phyloP scores from a whole-genome alignment of 2,888 invertebrate species.

The Drosophila heteroneura region DNA sequence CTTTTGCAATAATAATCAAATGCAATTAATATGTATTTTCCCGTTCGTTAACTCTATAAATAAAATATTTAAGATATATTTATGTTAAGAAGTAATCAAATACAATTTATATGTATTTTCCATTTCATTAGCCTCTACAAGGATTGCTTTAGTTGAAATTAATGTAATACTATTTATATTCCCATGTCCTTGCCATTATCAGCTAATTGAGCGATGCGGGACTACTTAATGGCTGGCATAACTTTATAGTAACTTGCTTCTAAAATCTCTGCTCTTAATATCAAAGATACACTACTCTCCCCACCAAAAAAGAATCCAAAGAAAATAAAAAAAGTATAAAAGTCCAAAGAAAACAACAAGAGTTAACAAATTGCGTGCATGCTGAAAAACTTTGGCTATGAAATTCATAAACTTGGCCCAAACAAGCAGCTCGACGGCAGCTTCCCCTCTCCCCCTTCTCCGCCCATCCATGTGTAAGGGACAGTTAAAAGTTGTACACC shows the following conservation, averaged over 20 bases:
- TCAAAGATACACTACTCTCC: constrained; percentile 41
- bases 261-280: constrained; percentile 53
- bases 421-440: constrained; percentile 56
- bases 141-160: background rate
- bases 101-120: constrained; percentile 1
- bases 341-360: constrained; percentile 43
- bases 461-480: constrained; percentile 24
- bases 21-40: background rate
- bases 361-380: constrained; percentile 69
- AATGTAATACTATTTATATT: background rate
- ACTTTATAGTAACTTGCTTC: constrained; percentile 51
- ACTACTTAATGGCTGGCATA: constrained; percentile 35
- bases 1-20: background rate
- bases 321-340: constrained; percentile 41
- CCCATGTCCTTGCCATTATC: constrained; percentile 39
- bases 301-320: constrained; percentile 20
- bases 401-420: constrained; percentile 79
- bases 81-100: background rate
- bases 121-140: background rate
- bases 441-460: constrained; percentile 3
- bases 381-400: constrained; percentile 76
- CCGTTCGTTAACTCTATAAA: background rate
- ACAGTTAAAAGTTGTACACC: constrained; percentile 73
- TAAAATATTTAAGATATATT: background rate
- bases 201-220: constrained; percentile 54